Evolutionary conservation across 2,113 vertebrate genomes (phyloP).

Genomic region (Cyphomyrus plagiostoma): DNA sequence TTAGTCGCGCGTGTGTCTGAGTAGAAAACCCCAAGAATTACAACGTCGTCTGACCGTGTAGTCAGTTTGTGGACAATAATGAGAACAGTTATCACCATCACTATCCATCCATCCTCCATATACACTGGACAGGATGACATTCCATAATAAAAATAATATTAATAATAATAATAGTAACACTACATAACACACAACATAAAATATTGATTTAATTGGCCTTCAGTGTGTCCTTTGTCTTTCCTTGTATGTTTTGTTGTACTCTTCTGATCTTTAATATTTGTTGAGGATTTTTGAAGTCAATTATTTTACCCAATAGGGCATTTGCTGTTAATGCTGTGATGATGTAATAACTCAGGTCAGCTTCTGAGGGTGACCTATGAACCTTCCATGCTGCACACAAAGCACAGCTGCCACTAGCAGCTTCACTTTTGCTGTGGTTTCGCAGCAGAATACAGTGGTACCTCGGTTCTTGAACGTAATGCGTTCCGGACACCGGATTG

Average conservation of each 20-base stretch:
- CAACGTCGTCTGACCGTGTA: not conserved
- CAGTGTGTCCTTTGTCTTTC: not conserved
- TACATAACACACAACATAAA: not conserved
- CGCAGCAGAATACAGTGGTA: not conserved
- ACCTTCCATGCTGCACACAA: not conserved
- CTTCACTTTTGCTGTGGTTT: not conserved
- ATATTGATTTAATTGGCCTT: not conserved
- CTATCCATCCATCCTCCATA: not conserved
- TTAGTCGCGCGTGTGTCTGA: not conserved
- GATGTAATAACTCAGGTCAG: not conserved
- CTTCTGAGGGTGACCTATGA: not conserved
- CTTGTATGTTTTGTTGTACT: not conserved
- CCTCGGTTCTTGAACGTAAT: too few relatives aligned
- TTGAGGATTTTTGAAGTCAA: not conserved
- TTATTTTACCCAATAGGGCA: not conserved
- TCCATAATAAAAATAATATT: not conserved
- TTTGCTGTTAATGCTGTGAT: not conserved
- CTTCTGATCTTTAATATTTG: not conserved
- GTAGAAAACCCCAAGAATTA: not conserved
- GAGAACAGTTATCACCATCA: not conserved
- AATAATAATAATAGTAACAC: not conserved
- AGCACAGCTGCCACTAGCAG: not conserved
- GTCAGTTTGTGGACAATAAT: not conserved
- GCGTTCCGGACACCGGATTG: too few relatives aligned
- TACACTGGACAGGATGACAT: not conserved